Conservation (phyloP, 2,888 invertebrate genomes). For the Lasioglossum calceatum region DNA sequence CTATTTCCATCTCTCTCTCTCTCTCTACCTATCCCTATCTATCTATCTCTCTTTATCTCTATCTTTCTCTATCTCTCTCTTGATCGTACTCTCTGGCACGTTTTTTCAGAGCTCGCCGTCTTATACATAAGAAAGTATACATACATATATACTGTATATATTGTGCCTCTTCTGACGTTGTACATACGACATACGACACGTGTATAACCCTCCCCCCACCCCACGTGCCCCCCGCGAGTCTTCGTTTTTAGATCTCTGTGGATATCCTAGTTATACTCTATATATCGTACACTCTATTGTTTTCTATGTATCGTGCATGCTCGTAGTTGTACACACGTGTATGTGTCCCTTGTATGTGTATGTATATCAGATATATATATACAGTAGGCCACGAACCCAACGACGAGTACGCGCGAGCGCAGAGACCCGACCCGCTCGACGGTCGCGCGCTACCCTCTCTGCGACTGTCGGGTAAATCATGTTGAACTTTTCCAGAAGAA, state of each 20-base stretch:
- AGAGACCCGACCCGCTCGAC: constrained; percentile 9
- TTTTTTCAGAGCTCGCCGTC: background rate
- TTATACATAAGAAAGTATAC: constrained; percentile 8
- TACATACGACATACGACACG: constrained; percentile 14
- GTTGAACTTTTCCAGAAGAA: background rate
- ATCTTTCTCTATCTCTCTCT: background rate
- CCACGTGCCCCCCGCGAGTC: constrained; percentile 4
- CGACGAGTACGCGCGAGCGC: constrained; percentile 43
- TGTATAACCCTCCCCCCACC: background rate
- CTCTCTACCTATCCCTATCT: background rate
- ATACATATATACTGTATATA: background rate
- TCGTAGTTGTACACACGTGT: constrained; percentile 24
- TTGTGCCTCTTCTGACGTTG: background rate
- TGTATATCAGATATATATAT: background rate
- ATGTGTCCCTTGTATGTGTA: constrained; percentile 4
- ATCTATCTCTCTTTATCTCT: background rate
- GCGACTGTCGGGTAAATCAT: background rate
- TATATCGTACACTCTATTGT: constrained; percentile 15
- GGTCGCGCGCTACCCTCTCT: constrained; percentile 24
- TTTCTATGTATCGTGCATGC: constrained; percentile 46
- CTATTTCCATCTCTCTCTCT: background rate
- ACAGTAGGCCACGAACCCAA: background rate
- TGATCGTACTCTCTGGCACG: constrained; percentile 22
- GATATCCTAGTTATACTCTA: background rate
- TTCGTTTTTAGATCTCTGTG: background rate